phyloP scores from a whole-genome alignment of 2,797 vertebrate genomes.

The Thamnophis elegans region DNA sequence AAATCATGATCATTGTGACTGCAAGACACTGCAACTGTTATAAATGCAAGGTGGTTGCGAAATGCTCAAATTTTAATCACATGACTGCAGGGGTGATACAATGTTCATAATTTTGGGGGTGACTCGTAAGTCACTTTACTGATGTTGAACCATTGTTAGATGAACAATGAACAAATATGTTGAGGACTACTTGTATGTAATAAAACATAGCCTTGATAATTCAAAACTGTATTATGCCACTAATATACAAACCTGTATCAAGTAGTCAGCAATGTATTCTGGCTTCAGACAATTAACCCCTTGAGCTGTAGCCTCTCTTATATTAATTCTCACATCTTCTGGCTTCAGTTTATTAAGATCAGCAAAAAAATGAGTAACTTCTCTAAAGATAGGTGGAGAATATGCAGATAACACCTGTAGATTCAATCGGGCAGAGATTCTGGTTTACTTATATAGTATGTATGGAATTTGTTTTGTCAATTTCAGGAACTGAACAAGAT shows the following conservation, averaged over 20 bases:
- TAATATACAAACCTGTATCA: conserved; percentile 83
- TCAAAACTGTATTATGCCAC: not conserved
- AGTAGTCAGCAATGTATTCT: conserved; percentile 95
- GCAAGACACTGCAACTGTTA: not conserved
- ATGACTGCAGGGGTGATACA: not conserved
- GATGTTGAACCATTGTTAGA: not conserved
- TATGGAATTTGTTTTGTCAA: not conserved
- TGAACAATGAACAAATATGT: not conserved
- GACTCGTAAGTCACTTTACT: not conserved
- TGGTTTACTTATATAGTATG: not conserved
- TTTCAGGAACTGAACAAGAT: not conserved
- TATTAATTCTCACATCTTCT: conserved; percentile 76
- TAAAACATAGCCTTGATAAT: not conserved
- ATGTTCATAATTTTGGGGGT: not conserved
- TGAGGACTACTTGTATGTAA: not conserved
- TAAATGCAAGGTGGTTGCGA: not conserved
- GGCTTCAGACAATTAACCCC: conserved; percentile 88
- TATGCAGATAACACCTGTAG: conserved; percentile 84
- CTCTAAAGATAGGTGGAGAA: conserved; percentile 79
- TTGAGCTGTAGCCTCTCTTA: conserved; percentile 79
- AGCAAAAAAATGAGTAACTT: conserved; percentile 89
- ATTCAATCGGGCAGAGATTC: not conserved
- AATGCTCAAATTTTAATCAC: not conserved
- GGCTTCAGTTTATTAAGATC: conserved; percentile 89
- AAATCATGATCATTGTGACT: not conserved